Evolutionary conservation across 2,888 invertebrate genomes (phyloP).

Genomic region (Ptilodon capucinus): DNA sequence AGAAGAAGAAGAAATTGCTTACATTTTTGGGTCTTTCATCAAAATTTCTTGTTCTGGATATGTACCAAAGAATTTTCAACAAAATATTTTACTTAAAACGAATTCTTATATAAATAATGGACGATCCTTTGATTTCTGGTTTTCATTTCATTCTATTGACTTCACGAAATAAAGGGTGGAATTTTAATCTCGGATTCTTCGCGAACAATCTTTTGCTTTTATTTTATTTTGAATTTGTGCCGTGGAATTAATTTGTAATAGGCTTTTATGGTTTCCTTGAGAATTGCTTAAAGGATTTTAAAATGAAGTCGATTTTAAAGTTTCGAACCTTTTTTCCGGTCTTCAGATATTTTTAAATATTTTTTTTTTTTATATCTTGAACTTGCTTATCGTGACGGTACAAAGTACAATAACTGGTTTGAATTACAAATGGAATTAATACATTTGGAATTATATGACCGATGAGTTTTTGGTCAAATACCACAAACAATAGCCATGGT

Average conservation of each 20-base stretch:
- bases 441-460: too few relatives aligned
- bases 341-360: too few relatives aligned
- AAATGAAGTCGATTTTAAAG: too few relatives aligned
- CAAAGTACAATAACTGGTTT: too few relatives aligned
- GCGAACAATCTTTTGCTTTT: constrained; percentile 37
- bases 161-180: constrained; percentile 59
- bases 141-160: constrained; percentile 65
- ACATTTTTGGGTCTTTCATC: constrained; percentile 13
- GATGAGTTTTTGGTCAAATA: too few relatives aligned
- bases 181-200: constrained; percentile 60
- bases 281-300: too few relatives aligned
- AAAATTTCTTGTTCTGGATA: neutral
- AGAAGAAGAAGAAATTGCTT: too few relatives aligned
- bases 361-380: too few relatives aligned
- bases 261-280: constrained; percentile 19
- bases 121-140: constrained; percentile 53
- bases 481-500: too few relatives aligned
- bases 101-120: constrained; percentile 45
- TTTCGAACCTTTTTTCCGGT: too few relatives aligned
- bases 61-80: constrained; percentile 9
- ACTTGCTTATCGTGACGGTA: too few relatives aligned
- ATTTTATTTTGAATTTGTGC: constrained; percentile 24
- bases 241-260: constrained; percentile 23
- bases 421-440: too few relatives aligned
- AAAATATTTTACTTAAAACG: constrained; percentile 27